Evolutionary conservation across 2,113 vertebrate species (phyloP), one percentile per base, ranked within the genome.

Genomic region (Macrotis lagotis): DNA sequence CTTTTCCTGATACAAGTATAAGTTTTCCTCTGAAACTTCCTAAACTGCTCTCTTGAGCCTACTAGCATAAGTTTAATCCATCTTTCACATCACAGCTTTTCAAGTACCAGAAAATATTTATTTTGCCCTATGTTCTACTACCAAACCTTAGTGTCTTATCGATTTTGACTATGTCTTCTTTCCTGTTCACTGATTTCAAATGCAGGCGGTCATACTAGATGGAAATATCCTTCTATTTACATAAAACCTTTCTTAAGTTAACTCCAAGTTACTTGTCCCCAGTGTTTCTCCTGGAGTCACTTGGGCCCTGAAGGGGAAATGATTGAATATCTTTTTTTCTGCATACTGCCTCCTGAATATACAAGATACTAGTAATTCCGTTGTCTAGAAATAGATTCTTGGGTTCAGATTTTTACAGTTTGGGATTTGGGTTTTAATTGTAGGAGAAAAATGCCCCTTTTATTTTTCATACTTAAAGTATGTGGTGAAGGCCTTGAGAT

Each of bases 361-460:
- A 48, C 24, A 89, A n/a, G 26, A 89, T 47, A 28, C 8, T 37
- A 52, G 24, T 37, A 48, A 51, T 48, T 28, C 19, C 44, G 2
- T 95, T 95, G 95, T 96, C 93, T 48, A 94, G 94, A 53, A 14
- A 22, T 28, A 94, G 94, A 91, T 89, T 53, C 89, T 8, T 83
- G 49, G 37, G 16, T 83, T 83, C 28, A 48, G 24, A 89, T 49
- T 10, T 48, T 89, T 28, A 25, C 3, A 49, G 49, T 9, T 47
- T 6, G 8, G 25, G 89, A 25, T 91, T 25, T 47, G 12, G 48
- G 2, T 37, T 44, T 92, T 49, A 83, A 91, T 25, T 59, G 9
- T 25, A 51, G 48, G 48, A 89, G 50, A 50, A 48, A 94, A 66
- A 92, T 88, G 24, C 95, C 92, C 92, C 9, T 14, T 92, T 96